phyloP scores from a whole-genome alignment of 1,140 invertebrate species.

The Drosophila ercepeae region DNA sequence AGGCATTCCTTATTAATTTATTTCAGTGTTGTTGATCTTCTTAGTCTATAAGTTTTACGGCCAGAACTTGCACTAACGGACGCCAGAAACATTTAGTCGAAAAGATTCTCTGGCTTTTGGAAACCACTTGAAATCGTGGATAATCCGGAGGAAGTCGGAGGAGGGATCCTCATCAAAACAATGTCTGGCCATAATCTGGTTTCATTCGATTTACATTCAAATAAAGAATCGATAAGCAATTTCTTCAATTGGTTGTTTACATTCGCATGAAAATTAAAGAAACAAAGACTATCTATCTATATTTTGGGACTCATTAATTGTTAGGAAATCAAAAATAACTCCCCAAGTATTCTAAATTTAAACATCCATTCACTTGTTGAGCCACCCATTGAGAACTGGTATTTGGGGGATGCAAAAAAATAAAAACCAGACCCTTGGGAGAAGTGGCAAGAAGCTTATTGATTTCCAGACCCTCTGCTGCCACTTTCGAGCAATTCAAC shows the following conservation, averaged over 20 bases:
- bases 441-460: conserved; percentile 23
- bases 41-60: background rate
- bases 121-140: conserved; percentile 39
- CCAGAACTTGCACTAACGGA: conserved; percentile 66
- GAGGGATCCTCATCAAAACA: background rate
- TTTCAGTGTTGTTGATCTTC: conserved; percentile 7
- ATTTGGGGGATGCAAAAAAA: conserved; percentile 24
- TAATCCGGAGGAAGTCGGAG: background rate
- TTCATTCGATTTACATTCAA: conserved; percentile 20
- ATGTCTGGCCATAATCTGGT: conserved; percentile 11
- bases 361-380: conserved; percentile 26
- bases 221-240: conserved; percentile 21
- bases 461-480: conserved; percentile 24
- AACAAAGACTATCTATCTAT: background rate
- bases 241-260: conserved; percentile 12
- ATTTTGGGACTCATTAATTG: background rate
- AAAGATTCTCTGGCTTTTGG: conserved; percentile 25
- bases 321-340: conserved; percentile 1
- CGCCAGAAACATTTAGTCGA: conserved; percentile 75
- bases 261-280: conserved; percentile 4
- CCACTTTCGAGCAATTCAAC: conserved; percentile 24
- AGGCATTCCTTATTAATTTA: too few relatives aligned
- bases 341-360: background rate
- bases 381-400: conserved; percentile 7
- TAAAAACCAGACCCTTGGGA: conserved; percentile 26